phyloP scores from a whole-genome alignment of 2,113 vertebrate genomes.

The Talpa occidentalis region DNA sequence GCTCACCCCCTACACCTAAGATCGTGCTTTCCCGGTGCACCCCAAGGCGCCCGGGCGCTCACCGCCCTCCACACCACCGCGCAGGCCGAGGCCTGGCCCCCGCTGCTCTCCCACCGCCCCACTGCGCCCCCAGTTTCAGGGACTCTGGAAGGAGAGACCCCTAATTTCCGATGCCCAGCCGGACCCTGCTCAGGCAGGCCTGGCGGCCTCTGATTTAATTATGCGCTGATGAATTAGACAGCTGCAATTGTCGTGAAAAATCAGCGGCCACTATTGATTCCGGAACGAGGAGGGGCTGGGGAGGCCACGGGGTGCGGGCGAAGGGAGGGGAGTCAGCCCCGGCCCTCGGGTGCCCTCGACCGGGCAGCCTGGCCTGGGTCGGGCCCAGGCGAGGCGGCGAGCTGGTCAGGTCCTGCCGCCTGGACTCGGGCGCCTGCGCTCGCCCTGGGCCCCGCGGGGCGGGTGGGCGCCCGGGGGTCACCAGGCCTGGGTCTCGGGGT shows the following conservation, averaged over 20 bases:
- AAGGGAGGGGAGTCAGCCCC: not conserved
- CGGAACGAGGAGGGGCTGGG: not conserved
- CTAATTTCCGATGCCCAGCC: not conserved
- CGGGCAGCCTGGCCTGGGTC: not conserved
- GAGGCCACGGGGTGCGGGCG: not conserved
- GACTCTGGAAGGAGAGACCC: not conserved
- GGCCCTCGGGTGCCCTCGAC: conserved; percentile 1
- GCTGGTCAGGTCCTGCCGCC: not conserved
- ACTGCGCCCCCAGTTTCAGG: not conserved
- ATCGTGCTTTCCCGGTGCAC: not conserved
- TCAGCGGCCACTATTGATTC: conserved; percentile 76
- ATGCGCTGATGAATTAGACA: conserved; percentile 85
- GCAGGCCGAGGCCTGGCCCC: not conserved
- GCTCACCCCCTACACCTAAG: not conserved
- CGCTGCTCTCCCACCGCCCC: not conserved
- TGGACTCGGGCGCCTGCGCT: not conserved
- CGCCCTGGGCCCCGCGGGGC: not conserved
- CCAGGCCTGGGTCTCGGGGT: not conserved
- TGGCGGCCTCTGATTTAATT: conserved; percentile 86
- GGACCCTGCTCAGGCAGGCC: conserved; percentile 27
- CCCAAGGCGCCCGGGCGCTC: not conserved
- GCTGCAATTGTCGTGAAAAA: conserved; percentile 78
- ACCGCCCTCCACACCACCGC: not conserved
- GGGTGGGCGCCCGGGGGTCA: not conserved
- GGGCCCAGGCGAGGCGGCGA: too few species aligned